These are phyloP conservation scores for Elephantulus edwardii DNA, from an alignment of 2,113 vertebrate genomes.

Conservation along the genomic window DNA sequence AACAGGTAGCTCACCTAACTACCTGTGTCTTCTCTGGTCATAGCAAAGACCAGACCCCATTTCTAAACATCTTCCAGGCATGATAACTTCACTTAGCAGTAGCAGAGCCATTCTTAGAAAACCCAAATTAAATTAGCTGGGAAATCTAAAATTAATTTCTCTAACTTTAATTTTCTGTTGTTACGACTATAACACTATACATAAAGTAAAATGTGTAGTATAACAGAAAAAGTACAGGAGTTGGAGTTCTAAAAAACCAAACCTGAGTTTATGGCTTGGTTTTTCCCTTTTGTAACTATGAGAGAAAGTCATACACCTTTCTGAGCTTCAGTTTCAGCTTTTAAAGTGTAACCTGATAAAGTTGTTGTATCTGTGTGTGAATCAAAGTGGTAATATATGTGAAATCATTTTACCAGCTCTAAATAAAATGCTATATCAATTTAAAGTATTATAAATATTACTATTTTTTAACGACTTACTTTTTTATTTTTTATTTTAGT, in stretches of 20 bases:
- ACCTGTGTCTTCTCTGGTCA: neutral
- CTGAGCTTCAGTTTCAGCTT: neutral
- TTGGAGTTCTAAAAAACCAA: neutral
- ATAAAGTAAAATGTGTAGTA: neutral
- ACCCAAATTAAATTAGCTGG: neutral
- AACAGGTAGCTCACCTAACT: neutral
- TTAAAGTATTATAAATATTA: too few relatives aligned
- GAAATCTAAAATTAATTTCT: conserved; percentile 31
- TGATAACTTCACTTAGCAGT: neutral
- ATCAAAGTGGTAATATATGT: neutral
- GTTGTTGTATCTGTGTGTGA: neutral
- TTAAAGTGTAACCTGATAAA: neutral
- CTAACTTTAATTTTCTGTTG: neutral
- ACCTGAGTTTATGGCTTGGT: neutral
- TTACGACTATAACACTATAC: neutral
- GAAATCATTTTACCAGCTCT: neutral
- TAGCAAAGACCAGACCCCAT: neutral
- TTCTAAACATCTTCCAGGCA: neutral
- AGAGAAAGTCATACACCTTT: neutral
- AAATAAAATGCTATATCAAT: neutral
- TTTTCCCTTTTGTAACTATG: neutral
- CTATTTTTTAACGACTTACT: too few relatives aligned
- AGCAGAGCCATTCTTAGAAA: neutral
- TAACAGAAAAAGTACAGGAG: neutral
- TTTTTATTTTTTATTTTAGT: too few relatives aligned